These are phyloP conservation scores for Apomyelois bistriatella DNA, from an alignment of 2,888 invertebrate genomes.

Conservation along the genomic window DNA sequence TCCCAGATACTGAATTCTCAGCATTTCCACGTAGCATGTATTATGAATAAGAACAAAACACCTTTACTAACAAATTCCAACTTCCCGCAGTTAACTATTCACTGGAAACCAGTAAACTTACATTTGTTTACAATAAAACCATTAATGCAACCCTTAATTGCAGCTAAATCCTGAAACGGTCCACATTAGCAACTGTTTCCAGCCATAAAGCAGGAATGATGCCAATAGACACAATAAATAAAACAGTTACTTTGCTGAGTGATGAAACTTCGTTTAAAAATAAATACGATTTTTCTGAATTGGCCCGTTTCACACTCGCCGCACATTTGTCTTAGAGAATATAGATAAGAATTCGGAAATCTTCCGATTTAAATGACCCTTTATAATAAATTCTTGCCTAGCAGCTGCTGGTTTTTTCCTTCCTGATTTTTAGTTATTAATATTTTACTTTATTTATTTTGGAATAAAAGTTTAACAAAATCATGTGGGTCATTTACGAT, in stretches of 20 bases:
- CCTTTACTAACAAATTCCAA: background rate
- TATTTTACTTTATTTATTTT: too few species aligned
- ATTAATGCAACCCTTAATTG: conserved; percentile 20
- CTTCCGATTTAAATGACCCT: conserved; percentile 8
- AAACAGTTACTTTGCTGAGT: conserved; percentile 36
- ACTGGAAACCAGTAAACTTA: conserved; percentile 12
- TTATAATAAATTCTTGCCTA: background rate
- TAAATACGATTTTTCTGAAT: conserved; percentile 32
- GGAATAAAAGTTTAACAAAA: too few species aligned
- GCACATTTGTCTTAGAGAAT: conserved; percentile 27
- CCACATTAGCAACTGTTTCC: conserved; percentile 36
- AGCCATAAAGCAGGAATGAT: conserved; percentile 41
- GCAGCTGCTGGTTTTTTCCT: too few species aligned
- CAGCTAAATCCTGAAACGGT: conserved; percentile 27
- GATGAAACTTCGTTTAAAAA: conserved; percentile 48
- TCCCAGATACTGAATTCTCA: too few species aligned
- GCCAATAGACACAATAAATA: conserved; percentile 50
- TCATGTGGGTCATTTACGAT: too few species aligned
- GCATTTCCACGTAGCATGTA: background rate
- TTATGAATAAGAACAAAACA: background rate
- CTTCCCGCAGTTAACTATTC: conserved; percentile 5
- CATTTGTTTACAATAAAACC: conserved; percentile 14
- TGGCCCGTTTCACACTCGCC: conserved; percentile 32
- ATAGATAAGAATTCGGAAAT: conserved; percentile 5
- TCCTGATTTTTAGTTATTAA: too few species aligned